Conservation (phyloP, 2,888 invertebrate genomes). For the Teinopalpus imperialis region DNA sequence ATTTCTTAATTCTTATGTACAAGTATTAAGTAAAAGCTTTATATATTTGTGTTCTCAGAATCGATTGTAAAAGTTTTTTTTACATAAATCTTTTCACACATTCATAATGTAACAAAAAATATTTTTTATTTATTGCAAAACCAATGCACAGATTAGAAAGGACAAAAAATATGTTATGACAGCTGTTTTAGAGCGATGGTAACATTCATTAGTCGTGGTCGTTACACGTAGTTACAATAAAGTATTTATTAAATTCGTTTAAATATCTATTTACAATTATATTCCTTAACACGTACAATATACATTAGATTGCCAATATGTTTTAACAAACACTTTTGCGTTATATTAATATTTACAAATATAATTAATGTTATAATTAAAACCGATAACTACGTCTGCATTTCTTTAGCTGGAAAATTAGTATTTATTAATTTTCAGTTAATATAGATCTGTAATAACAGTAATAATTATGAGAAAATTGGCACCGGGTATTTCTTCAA, state of each 20-base stretch:
- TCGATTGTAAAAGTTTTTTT: no score
- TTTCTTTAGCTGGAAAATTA: constrained; percentile 8
- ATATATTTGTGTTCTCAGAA: no score
- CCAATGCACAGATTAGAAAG: no score
- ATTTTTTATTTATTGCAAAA: no score
- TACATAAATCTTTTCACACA: no score
- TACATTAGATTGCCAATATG: constrained; percentile 27
- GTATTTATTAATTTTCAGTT: neutral
- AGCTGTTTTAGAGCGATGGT: no score
- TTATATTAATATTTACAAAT: constrained; percentile 30
- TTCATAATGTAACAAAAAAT: no score
- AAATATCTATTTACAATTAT: constrained; percentile 75
- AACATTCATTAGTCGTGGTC: no score
- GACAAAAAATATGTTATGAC: no score
- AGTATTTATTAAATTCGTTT: constrained; percentile 72
- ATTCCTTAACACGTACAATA: constrained; percentile 37
- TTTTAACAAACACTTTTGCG: constrained; percentile 29
- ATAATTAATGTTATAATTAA: constrained; percentile 1
- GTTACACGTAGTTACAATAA: constrained; percentile 61
- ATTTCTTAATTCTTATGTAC: no score
- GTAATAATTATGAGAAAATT: constrained; percentile 41
- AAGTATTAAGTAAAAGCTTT: no score
- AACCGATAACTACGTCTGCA: neutral
- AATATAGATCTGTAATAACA: constrained; percentile 1
- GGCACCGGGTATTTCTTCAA: constrained; percentile 54